Evolutionary conservation across 2,888 invertebrate species (phyloP).

Genomic region (Synanthedon vespiformis): DNA sequence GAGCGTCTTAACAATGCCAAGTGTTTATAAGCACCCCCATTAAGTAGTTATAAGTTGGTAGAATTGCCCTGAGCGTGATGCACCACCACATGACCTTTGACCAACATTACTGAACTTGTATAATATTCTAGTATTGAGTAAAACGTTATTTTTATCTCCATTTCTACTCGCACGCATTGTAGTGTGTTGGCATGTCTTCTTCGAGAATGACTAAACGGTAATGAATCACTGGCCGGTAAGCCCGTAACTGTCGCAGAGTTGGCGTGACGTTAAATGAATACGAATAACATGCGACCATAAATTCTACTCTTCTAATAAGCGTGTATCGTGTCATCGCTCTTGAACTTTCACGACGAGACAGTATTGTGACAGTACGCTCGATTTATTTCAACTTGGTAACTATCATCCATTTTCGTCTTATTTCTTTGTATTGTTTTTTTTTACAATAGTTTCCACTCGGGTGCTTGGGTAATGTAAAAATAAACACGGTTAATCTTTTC

Average conservation of each 20-base stretch:
- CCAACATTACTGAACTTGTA: too few relatives aligned
- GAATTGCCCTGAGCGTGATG: too few relatives aligned
- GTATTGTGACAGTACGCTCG: neutral
- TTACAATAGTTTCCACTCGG: too few relatives aligned
- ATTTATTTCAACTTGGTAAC: neutral
- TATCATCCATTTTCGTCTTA: neutral
- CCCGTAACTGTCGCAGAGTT: constrained; percentile 10
- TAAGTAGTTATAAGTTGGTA: too few relatives aligned
- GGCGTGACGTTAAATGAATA: constrained; percentile 12
- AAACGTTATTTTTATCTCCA: neutral
- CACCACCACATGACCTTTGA: too few relatives aligned
- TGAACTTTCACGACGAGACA: neutral
- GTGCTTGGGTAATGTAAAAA: too few relatives aligned
- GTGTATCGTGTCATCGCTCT: constrained; percentile 3
- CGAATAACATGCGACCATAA: constrained; percentile 9
- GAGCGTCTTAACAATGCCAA: too few relatives aligned
- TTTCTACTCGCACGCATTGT: neutral
- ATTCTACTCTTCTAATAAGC: constrained; percentile 7
- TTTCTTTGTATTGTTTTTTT: neutral
- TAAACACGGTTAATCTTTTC: too few relatives aligned
- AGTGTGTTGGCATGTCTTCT: neutral
- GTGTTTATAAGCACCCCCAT: too few relatives aligned
- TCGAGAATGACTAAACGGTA: constrained; percentile 6
- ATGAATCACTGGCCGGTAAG: constrained; percentile 10
- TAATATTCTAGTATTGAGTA: too few relatives aligned